phyloP scores from a whole-genome alignment of 1,140 invertebrate species.

The Asbolus verrucosus region DNA sequence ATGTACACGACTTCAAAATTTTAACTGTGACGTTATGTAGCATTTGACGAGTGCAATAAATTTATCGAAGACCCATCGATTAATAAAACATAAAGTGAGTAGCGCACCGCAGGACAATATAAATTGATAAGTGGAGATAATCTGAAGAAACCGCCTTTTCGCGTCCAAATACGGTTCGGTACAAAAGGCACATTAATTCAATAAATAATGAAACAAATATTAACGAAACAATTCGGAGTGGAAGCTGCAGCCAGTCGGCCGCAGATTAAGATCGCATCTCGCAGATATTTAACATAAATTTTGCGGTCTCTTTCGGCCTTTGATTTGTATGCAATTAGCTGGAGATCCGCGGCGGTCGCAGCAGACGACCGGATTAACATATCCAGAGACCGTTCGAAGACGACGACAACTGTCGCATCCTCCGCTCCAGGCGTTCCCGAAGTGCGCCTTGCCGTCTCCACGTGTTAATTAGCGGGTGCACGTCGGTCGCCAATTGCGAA shows the following conservation, averaged over 20 bases:
- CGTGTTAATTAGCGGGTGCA: slow-evolving; percentile 62
- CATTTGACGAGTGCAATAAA: too few relatives aligned
- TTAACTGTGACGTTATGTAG: too few relatives aligned
- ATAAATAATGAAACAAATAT: slow-evolving; percentile 44
- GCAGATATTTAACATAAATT: slow-evolving; percentile 62
- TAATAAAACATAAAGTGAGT: slow-evolving; percentile 23
- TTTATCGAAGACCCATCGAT: slow-evolving; percentile 29
- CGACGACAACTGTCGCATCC: slow-evolving; percentile 42
- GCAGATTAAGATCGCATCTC: slow-evolving; percentile 63
- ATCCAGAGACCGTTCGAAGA: slow-evolving; percentile 45
- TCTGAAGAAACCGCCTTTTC: slow-evolving; percentile 5
- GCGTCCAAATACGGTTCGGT: slow-evolving; percentile 31
- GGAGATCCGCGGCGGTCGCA: slow-evolving; percentile 52
- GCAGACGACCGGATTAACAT: slow-evolving; percentile 52
- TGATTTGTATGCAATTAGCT: slow-evolving; percentile 64
- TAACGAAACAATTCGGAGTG: slow-evolving; percentile 51
- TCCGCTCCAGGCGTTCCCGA: slow-evolving; percentile 44
- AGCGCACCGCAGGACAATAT: slow-evolving; percentile 15
- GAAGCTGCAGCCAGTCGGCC: slow-evolving; percentile 41
- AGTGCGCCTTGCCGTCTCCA: slow-evolving; percentile 46
- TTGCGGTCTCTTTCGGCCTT: slow-evolving; percentile 60
- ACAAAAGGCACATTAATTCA: slow-evolving; percentile 48
- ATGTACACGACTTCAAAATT: too few relatives aligned
- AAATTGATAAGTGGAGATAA: slow-evolving; percentile 1
- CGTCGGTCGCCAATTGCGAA: slow-evolving; percentile 61